Evolutionary conservation across 2,888 invertebrate species (phyloP), one percentile per base, ranked within the genome.

Genomic region (Apamea crenata): DNA sequence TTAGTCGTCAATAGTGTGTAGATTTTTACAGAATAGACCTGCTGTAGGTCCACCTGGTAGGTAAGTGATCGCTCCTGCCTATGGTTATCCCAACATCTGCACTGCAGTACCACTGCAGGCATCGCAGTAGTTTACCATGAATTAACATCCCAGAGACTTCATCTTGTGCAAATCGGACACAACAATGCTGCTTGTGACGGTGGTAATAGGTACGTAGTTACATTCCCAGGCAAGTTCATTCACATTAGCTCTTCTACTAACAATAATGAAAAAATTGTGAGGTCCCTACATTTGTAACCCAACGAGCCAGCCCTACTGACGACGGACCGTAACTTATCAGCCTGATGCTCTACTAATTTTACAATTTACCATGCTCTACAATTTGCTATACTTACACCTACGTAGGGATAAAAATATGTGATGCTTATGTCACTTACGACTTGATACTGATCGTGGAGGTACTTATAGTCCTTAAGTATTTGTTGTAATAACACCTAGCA

Each of bases 291-390:
- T 36, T 25, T 40, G 36, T 18, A 14, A 16, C 21, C 21, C 18
- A n/a, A 16, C 29, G 44, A 29, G 87, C 7, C 74, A 87, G 16
- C 85, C 85, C 85, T 85, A 44, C 66, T 80, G 78, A 75, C 61
- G 29, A 77, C 74, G 44, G 67, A 80, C 74, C 80, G 76, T 83
- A 89, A 83, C 85, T 84, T 83, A 90, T 86, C 85, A 85, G 77
- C 71, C 75, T 80, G 83, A 83, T 86, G 86, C 83, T 86, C 77
- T 88, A 83, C 86, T 88, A 81, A 91, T 90, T 82, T 80, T 81
- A 84, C 89, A 91, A 91, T 91, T 90, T 91, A 67, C 81, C 84
- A 84, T 86, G 87, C 83, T 72, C 82, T 74, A 88, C 85, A 81
- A 89, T 87, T 78, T 83, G 75, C 74, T 77, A 76, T 83, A 73